These are phyloP conservation scores for Poeciliopsis presidionis DNA, from an alignment of 2,797 vertebrate species.

Conservation along the genomic window DNA sequence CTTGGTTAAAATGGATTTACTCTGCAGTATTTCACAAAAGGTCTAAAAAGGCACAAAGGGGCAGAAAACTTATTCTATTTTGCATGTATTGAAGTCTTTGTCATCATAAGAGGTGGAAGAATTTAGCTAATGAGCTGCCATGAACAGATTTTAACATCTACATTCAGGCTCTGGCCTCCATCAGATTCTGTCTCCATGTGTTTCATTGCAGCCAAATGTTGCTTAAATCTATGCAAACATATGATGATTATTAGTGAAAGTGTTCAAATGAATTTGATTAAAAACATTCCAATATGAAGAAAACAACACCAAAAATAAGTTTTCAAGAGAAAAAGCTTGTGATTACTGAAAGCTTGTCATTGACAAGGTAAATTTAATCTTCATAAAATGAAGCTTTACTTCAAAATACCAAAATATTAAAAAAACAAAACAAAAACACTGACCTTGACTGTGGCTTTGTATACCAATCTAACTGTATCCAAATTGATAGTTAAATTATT, in stretches of 20 bases:
- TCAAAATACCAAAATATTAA: not conserved
- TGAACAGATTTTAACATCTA: constrained; percentile 2
- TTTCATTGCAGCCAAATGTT: not conserved
- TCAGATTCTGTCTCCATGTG: not conserved
- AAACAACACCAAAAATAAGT: not conserved
- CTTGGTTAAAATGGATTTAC: not conserved
- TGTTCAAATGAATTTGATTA: not conserved
- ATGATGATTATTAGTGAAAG: not conserved
- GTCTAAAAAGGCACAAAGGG: not conserved
- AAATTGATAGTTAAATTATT: not conserved
- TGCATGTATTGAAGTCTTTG: not conserved
- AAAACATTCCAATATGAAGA: not conserved
- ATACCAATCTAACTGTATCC: not conserved
- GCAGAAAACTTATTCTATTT: not conserved
- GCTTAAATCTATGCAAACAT: not conserved
- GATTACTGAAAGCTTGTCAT: not conserved
- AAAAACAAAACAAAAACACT: not conserved
- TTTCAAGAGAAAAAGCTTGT: not conserved
- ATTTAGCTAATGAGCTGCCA: not conserved
- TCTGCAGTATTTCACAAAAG: not conserved
- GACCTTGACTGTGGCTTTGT: not conserved
- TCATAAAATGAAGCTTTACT: not conserved
- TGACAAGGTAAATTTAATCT: not conserved
- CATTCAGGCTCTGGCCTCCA: not conserved
- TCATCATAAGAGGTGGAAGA: not conserved